Base-by-base conservation (phyloP, 2,113 vertebrate species). In the Lipophrys pholis region DNA sequence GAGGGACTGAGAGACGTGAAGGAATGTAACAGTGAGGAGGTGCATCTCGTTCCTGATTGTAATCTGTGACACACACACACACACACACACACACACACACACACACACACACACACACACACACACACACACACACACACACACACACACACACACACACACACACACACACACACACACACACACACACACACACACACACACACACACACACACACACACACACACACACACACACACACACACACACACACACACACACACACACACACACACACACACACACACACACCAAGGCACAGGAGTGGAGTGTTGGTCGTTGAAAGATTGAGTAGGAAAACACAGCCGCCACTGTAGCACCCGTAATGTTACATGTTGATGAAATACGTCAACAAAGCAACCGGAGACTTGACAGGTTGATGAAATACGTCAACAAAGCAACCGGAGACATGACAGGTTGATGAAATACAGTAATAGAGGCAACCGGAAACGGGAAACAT, bases 261-360 rank as follows among this genome's bases (percentile, higher is more conserved):
- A 65, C 62, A 59, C 75, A 76, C 68, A 59, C 72, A 79, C 78
- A 61, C 69, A 73, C 76, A 83, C 35, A 77, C 69, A 75, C 58
- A 90, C 73, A 73, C 45, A 74, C 73, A 83, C 67, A 61, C 90
- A 84, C 83, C 85, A 94, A 93, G 92, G 93, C 91, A 94, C 94
- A 93, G 89, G 80, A 80, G 92, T 89, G 90, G 90, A 93, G 90
- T 78, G 82, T 91, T 90, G 80, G 87, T 92, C 89, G 85, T 78
- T 84, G 71, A 89, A 88, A 76, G 50, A 70, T 76, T 56, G 78
- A 61, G 78, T 46, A 40, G 60, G 55, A 87, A 88, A 71, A 87
- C 59, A 61, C 81, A 87, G 78, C 61, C 75, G 69, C 82, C 73
- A 85, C 79, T 75, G 77, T 91, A 94, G 94, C 93, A 94, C 93